Evolutionary conservation across 2,113 vertebrate species (phyloP).

Genomic region (Isichthys henryi): DNA sequence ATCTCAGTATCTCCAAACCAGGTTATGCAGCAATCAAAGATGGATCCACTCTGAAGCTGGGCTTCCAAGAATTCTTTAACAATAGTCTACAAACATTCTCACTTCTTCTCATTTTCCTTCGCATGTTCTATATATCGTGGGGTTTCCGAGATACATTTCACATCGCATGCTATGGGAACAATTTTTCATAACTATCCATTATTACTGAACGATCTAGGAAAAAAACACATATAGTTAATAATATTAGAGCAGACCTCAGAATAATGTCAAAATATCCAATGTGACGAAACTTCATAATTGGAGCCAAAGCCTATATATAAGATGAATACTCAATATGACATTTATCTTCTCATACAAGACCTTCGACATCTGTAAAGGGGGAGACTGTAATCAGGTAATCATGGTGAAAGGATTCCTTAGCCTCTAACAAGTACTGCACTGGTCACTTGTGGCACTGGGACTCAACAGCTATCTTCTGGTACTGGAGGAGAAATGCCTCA

Average conservation of each 20-base stretch:
- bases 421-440: constrained; percentile 21
- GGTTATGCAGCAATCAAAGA: background rate
- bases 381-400: background rate
- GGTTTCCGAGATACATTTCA: background rate
- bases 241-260: background rate
- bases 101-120: background rate
- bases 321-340: background rate
- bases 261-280: background rate
- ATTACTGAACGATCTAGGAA: background rate
- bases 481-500: constrained; percentile 7
- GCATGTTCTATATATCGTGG: background rate
- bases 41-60: background rate
- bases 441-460: constrained; percentile 10
- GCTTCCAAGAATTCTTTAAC: background rate
- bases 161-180: background rate
- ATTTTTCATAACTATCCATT: background rate
- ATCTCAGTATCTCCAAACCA: background rate
- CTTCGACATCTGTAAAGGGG: background rate
- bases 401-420: background rate
- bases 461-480: constrained; percentile 17
- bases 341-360: constrained; percentile 14
- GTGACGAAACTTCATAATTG: background rate
- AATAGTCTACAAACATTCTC: background rate
- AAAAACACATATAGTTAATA: background rate
- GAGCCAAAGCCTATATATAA: background rate